These are phyloP conservation scores for Microcebus murinus DNA, from an alignment of 2,113 vertebrate genomes.

Conservation along the genomic window DNA sequence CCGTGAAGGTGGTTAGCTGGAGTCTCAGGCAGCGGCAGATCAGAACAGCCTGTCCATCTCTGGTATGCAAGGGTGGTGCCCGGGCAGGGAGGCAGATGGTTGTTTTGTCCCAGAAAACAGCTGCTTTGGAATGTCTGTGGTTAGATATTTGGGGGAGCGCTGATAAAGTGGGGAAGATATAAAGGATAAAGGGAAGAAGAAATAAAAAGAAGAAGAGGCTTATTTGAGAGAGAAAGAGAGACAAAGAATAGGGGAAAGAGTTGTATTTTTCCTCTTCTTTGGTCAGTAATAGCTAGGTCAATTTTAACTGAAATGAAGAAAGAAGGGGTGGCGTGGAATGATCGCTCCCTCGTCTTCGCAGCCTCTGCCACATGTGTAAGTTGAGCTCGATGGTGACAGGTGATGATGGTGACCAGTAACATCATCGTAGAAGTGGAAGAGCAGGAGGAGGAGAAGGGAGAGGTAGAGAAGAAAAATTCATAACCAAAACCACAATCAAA, in stretches of 20 bases:
- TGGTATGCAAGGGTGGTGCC: constrained; percentile 66
- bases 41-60: constrained; percentile 62
- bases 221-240: neutral
- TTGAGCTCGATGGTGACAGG: neutral
- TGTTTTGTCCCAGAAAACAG: constrained; percentile 61
- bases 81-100: neutral
- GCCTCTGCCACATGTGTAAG: neutral
- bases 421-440: neutral
- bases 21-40: neutral
- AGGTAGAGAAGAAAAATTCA: neutral
- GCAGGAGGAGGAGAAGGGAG: neutral
- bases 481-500: neutral
- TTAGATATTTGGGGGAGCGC: constrained; percentile 5
- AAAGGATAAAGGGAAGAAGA: neutral
- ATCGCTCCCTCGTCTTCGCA: neutral
- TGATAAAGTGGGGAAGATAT: constrained; percentile 9
- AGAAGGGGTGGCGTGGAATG: neutral
- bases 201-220: neutral
- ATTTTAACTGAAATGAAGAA: constrained; percentile 22
- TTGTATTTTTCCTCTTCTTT: neutral
- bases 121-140: constrained; percentile 68
- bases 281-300: neutral
- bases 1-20: constrained; percentile 45
- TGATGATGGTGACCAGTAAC: neutral
- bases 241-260: neutral